phyloP scores from a whole-genome alignment of 53 echinoderm and acorn worm species.

The Zoroaster sp. region DNA sequence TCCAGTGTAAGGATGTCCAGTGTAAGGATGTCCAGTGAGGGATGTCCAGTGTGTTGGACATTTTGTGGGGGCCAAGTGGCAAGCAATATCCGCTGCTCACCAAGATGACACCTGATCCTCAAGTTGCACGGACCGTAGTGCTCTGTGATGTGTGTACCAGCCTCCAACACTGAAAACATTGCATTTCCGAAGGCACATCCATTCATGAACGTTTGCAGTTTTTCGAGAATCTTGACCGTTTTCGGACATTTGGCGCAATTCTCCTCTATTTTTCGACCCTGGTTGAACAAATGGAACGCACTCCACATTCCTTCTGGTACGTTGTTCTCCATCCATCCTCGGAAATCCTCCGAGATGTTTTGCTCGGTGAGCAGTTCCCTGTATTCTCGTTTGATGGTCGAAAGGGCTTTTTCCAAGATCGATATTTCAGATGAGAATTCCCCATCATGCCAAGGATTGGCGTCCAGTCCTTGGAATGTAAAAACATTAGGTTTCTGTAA shows the following conservation, averaged over 20 bases:
- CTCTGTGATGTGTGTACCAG: constrained; percentile 83
- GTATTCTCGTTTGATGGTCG: constrained; percentile 40
- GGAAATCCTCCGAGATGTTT: constrained; percentile 20
- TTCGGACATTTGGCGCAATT: constrained; percentile 74
- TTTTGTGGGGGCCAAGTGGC: too few species aligned
- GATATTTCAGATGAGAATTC: neutral
- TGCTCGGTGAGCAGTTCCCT: constrained; percentile 6
- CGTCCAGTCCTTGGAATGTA: constrained; percentile 9
- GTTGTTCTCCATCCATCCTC: constrained; percentile 78
- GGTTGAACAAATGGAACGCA: constrained; percentile 86
- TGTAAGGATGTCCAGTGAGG: too few species aligned
- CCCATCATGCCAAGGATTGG: constrained; percentile 42
- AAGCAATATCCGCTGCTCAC: constrained; percentile 41
- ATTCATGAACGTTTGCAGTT: constrained; percentile 50
- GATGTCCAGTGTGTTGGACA: too few species aligned
- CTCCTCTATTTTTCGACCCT: constrained; percentile 60
- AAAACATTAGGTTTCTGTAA: constrained; percentile 76
- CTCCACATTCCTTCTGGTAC: constrained; percentile 79
- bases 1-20: too few species aligned
- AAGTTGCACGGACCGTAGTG: constrained; percentile 94
- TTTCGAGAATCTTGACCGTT: constrained; percentile 58
- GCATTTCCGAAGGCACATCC: constrained; percentile 87
- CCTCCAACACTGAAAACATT: constrained; percentile 85
- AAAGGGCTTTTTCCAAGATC: neutral
- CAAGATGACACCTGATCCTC: constrained; percentile 86